Evolutionary conservation across 2,888 invertebrate genomes (phyloP).

Genomic region (Napeogenes inachia): DNA sequence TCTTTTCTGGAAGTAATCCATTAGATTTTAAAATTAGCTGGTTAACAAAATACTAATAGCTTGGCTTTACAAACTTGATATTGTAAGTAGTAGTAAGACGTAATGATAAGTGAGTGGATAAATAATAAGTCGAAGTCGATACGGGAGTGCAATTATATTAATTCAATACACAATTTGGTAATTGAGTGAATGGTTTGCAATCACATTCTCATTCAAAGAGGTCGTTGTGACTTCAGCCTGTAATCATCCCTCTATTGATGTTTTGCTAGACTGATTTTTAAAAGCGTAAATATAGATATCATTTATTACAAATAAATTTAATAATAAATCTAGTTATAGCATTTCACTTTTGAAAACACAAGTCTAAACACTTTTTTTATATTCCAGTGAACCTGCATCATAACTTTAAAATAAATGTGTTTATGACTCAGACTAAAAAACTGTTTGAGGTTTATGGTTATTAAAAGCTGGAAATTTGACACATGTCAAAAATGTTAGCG

Average conservation of each 20-base stretch:
- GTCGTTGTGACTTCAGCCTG: not conserved
- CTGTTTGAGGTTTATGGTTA: not conserved
- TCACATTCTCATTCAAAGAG: not conserved
- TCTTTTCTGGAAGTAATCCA: too few relatives aligned
- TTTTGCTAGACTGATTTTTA: constrained; percentile 29
- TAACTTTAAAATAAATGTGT: too few relatives aligned
- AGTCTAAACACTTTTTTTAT: too few relatives aligned
- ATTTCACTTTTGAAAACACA: too few relatives aligned
- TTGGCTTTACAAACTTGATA: too few relatives aligned
- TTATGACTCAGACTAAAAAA: not conserved
- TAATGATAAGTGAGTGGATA: not conserved
- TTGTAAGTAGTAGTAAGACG: too few relatives aligned
- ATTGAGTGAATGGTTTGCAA: constrained; percentile 4
- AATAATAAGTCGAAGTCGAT: not conserved
- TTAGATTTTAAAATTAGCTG: too few relatives aligned
- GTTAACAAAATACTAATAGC: too few relatives aligned
- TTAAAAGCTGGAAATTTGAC: not conserved
- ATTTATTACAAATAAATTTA: not conserved
- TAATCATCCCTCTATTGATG: constrained; percentile 9
- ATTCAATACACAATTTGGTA: not conserved
- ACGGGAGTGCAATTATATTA: not conserved
- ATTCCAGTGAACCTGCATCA: too few relatives aligned
- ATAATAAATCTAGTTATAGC: too few relatives aligned
- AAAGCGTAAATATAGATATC: constrained; percentile 23
- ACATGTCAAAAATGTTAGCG: constrained; percentile 1